These are phyloP conservation scores for Trichomalopsis sarcophagae DNA, from an alignment of 1,140 invertebrate species.

Conservation along the genomic window DNA sequence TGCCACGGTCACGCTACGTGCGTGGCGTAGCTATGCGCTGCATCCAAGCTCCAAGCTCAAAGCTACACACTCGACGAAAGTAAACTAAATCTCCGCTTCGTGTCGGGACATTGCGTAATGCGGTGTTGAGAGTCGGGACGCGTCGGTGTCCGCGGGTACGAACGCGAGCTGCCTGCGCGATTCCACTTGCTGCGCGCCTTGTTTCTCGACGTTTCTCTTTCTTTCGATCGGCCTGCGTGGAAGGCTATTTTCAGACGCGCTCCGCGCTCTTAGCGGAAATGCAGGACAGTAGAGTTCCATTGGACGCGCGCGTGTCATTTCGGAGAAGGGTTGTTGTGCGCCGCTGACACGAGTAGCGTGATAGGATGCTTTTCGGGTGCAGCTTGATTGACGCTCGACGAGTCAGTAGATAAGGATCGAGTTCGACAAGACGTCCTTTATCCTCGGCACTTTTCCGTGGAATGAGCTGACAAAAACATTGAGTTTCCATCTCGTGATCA, in stretches of 20 bases:
- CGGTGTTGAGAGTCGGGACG: background rate
- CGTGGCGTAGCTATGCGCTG: constrained; percentile 59
- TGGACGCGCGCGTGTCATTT: background rate
- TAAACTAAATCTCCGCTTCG: constrained; percentile 67
- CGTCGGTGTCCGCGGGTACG: background rate
- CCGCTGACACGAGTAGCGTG: background rate
- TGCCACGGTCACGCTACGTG: constrained; percentile 72
- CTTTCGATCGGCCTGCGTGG: background rate
- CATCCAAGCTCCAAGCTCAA: constrained; percentile 48
- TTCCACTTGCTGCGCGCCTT: background rate
- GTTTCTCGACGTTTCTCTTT: background rate
- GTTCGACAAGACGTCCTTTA: background rate
- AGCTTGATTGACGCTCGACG: background rate
- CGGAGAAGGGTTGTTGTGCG: background rate
- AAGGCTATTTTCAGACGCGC: constrained; percentile 54
- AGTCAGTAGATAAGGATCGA: background rate
- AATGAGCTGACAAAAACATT: no score
- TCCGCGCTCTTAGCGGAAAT: constrained; percentile 28
- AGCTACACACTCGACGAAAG: constrained; percentile 62
- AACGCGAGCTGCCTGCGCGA: constrained; percentile 27
- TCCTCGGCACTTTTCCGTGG: background rate
- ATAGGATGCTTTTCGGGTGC: no score
- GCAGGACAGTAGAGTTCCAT: background rate
- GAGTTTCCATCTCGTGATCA: no score
- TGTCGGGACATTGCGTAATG: constrained; percentile 8